Base-by-base conservation (phyloP, 2,888 invertebrate species). In the Plemyria rubiginata region DNA sequence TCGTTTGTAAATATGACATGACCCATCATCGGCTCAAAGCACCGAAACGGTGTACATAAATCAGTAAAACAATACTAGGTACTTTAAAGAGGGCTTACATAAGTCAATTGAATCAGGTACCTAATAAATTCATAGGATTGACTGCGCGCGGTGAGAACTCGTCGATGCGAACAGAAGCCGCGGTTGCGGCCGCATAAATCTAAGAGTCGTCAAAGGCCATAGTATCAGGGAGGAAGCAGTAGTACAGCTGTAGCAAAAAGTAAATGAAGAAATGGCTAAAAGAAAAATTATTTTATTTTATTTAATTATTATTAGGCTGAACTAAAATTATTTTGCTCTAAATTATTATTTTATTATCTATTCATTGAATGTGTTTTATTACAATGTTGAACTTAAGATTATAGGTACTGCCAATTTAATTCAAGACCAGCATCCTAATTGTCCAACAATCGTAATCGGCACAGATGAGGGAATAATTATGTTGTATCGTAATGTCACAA, bases 51-150 rank as follows among this genome's bases (percentile, higher is more conserved):
- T 46, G 48, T 28, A 43, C 76, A 86, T 88, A 88, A 88, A 88
- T 90, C 84, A 87, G 78, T 84, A 78, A 84, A 80, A 90, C 88
- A 90, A 86, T 86, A 81, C 80, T 81, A 81, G 75, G 82, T 81
- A 80, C 79, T 71, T 72, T 72, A 73, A 85, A 84, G 77, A 77
- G 73, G 72, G 74, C 82, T 79, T 80, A 73, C 83, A 81, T 81
- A 82, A 84, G 83, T 85, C 85, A 83, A 77, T 78, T 76, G 77
- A 68, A 68, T 71, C 76, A 78, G 69, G 73, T 75, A 69, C 76
- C 85, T 88, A 90, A 91, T 91, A 91, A 91, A 90, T 91, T 89
- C 86, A 87, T 86, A 85, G 85, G 83, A 82, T 81, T 87, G 88
- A 87, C 87, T 86, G 77, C 73, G 70, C 54, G 76, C 87, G 87